Evolutionary conservation across 1,140 invertebrate species (phyloP), one percentile per base, ranked within the genome.

Genomic region (Hylaeus anthracinus): DNA sequence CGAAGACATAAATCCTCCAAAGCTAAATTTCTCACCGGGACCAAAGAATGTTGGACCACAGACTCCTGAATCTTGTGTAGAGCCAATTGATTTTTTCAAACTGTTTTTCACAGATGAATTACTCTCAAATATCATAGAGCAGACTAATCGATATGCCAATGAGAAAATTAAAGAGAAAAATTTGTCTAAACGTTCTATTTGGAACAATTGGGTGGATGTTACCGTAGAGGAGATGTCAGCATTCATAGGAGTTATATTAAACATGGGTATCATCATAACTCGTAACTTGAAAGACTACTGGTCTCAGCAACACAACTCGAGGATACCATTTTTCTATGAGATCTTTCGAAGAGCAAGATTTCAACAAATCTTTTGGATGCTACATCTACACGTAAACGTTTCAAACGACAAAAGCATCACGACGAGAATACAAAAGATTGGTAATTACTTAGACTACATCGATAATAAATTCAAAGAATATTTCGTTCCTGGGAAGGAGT

Each of bases 381-480:
- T 79, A 39, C 69, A 79, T 71, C 37, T 79, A 51, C 51, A 55
- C 3, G 43, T 14, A 51, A 79, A 15, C 10, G 61, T 55, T 71
- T 51, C 55, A 0, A 14, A 4, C 12, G n/a, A 72, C 53, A 45
- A 45, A 45, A 45, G 43, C 5, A 45, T 45, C 1, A 45, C 3
- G 43, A 45, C 43, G 5, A 45, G 43, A 5, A 72, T 1, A 58
- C 43, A 61, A 72, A 79, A 71, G 56, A 67, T 71, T 37, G 26
- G 14, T 72, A 5, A 75, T 56, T 88, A 76, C 80, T 45, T 85
- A 9, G 26, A 77, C 51, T 79, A 88, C 70, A 65, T 89, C 15
- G 84, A 83, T 51, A 15, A 56, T 6, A 84, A 86, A 66, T 88
- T 78, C 58, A 48, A 53, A 79, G 12, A 82, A 48, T 43, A 88